These are phyloP conservation scores for Scatophagus argus DNA, from an alignment of 2,113 vertebrate species.

Conservation along the genomic window DNA sequence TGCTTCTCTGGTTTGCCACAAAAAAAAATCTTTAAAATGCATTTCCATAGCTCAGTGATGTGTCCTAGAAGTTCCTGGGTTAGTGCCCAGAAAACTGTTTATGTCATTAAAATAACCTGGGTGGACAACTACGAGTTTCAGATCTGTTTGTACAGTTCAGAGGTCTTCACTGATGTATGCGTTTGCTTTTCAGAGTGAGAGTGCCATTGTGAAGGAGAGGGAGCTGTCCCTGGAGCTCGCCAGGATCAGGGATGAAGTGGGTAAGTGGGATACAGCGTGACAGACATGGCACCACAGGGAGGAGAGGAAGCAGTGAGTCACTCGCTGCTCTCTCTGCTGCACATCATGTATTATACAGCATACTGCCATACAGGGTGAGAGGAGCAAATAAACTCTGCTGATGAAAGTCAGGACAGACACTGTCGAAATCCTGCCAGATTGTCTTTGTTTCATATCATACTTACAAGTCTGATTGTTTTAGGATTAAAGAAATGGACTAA, in stretches of 20 bases:
- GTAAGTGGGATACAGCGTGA: constrained; percentile 85
- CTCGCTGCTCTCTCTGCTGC: neutral
- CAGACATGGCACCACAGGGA: constrained; percentile 19
- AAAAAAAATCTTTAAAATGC: no score
- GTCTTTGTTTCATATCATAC: neutral
- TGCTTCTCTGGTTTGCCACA: neutral
- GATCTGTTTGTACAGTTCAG: neutral
- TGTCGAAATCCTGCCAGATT: neutral
- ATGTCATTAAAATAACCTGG: neutral
- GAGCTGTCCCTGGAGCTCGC: constrained; percentile 91
- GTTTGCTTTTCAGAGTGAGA: constrained; percentile 89
- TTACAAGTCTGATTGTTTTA: neutral
- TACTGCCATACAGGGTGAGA: neutral
- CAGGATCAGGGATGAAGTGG: constrained; percentile 97
- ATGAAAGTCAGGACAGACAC: neutral
- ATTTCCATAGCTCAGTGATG: neutral
- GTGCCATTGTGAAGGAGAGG: constrained; percentile 90
- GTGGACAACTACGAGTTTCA: neutral
- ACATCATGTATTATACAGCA: constrained; percentile 14
- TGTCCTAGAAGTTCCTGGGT: neutral
- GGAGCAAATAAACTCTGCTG: neutral
- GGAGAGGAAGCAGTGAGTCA: constrained; percentile 19
- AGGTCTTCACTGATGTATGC: constrained; percentile 15
- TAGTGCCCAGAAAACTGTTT: neutral
- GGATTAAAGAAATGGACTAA: neutral